These are phyloP conservation scores for Lasioglossum zephyrum DNA, from an alignment of 2,888 invertebrate species.

Conservation along the genomic window DNA sequence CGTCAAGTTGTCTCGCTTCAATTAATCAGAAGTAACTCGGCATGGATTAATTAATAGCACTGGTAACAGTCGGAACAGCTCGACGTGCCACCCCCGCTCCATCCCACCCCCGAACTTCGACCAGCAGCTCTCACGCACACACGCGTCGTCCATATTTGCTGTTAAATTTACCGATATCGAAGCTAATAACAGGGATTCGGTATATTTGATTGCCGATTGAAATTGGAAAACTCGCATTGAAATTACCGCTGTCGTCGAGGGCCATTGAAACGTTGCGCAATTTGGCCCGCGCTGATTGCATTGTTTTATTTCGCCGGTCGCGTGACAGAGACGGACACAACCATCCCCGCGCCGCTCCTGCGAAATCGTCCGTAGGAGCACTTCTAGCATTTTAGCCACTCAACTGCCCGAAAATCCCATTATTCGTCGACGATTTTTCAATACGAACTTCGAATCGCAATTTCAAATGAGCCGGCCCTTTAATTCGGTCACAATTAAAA, in stretches of 20 bases:
- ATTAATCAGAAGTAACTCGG: slow-evolving; percentile 22
- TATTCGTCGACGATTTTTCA: background rate
- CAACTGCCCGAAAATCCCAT: background rate
- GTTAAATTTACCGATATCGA: slow-evolving; percentile 39
- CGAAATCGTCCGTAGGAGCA: background rate
- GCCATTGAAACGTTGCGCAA: slow-evolving; percentile 23
- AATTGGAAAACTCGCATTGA: slow-evolving; percentile 37
- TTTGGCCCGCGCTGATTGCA: background rate
- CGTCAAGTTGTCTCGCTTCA: slow-evolving; percentile 6
- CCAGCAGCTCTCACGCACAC: background rate
- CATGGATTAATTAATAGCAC: slow-evolving; percentile 40
- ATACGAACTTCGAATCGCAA: background rate
- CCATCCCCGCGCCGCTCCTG: background rate
- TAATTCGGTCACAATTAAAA: background rate
- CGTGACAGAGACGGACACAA: background rate
- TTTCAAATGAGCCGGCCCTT: background rate
- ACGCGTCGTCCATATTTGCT: slow-evolving; percentile 19
- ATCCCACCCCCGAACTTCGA: background rate
- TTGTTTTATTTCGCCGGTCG: slow-evolving; percentile 8
- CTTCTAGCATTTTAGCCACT: background rate
- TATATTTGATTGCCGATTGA: slow-evolving; percentile 35
- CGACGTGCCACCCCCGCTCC: background rate
- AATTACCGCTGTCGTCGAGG: slow-evolving; percentile 33
- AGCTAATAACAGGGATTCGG: slow-evolving; percentile 32
- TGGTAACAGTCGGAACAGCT: background rate